Percentiles rank a stretch among this genome's conserved stretches.
Evolutionary conservation across 2,113 vertebrate genomes (phyloP).

Genomic region (Glaucomys volans): DNA sequence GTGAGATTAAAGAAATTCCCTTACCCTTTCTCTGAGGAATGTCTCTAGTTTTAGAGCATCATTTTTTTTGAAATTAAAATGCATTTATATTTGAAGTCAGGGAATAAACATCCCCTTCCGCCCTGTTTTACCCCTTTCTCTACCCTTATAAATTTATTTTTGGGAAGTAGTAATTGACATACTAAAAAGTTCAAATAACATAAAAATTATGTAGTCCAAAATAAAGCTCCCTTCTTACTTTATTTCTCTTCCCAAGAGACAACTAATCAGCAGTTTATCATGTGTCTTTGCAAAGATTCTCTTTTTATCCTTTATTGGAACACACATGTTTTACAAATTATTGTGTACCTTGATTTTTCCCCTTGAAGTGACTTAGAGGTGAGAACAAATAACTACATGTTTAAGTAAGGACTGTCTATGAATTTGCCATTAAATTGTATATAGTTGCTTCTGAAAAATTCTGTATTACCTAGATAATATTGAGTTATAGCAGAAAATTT

Average conservation of each 20-base stretch:
- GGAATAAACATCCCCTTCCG: neutral
- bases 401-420: neutral
- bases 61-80: neutral
- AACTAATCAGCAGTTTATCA: neutral
- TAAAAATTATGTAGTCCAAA: neutral
- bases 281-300: neutral
- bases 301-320: neutral
- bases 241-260: neutral
- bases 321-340: neutral
- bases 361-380: neutral
- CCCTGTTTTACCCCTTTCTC: neutral
- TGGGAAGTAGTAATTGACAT: neutral
- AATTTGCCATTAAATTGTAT: neutral
- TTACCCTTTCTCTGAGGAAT: neutral
- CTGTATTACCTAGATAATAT: neutral
- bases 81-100: neutral
- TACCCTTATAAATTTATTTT: neutral
- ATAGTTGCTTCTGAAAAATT: neutral
- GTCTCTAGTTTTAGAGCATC: neutral
- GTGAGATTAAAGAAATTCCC: neutral
- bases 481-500: neutral
- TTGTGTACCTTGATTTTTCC: neutral
- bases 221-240: neutral
- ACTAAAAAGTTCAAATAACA: neutral
- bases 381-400: neutral